A percentile compares a stretch with the other conserved stretches of the same genome.
phyloP scores from a whole-genome alignment of 2,888 invertebrate genomes.

The Macrophya alboannulata region DNA sequence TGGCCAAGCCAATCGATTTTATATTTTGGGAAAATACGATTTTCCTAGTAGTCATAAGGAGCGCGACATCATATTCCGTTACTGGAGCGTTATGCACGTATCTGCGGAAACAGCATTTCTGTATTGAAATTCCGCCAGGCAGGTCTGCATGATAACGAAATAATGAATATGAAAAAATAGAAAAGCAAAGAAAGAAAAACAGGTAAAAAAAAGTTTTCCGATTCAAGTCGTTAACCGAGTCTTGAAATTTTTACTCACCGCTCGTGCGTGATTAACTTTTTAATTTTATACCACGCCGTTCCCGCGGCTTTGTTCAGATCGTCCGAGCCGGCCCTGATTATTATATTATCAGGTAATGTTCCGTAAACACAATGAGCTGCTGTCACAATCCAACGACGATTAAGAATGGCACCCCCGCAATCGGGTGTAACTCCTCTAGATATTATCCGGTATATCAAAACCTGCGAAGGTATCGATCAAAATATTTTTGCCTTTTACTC shows the following conservation, averaged over 20 bases:
- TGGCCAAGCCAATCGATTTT: not conserved
- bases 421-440: not conserved
- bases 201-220: not conserved
- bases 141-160: not conserved
- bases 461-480: not conserved
- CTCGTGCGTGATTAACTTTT: not conserved
- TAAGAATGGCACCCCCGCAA: slow-evolving; percentile 20
- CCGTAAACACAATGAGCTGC: slow-evolving; percentile 39
- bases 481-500: not conserved
- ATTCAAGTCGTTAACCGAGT: not conserved
- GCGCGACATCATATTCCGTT: not conserved
- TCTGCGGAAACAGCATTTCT: not conserved
- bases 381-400: slow-evolving; percentile 28
- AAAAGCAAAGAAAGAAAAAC: not conserved
- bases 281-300: not conserved
- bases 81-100: not conserved
- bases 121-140: not conserved
- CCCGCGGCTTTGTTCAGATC: not conserved
- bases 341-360: not conserved
- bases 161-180: no score
- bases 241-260: not conserved
- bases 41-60: not conserved
- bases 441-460: not conserved
- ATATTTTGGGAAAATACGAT: not conserved
- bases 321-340: slow-evolving; percentile 16